These are phyloP conservation scores for Diogma glabrata DNA, from an alignment of 2,888 invertebrate species.

Conservation along the genomic window DNA sequence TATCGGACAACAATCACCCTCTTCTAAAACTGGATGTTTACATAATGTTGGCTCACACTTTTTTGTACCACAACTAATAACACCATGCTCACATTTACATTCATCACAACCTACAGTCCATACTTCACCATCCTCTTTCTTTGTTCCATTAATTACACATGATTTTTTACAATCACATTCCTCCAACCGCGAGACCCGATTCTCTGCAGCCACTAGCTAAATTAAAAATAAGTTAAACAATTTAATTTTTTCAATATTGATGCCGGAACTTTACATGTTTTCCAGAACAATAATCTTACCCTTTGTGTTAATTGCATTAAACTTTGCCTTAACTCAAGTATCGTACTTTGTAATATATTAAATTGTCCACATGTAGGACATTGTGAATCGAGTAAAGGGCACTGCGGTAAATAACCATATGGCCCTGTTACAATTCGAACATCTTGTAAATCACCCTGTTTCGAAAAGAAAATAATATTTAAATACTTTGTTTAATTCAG, in stretches of 20 bases:
- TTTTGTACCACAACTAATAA: constrained; percentile 70
- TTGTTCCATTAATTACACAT: constrained; percentile 69
- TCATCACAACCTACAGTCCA: constrained; percentile 79
- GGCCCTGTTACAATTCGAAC: constrained; percentile 74
- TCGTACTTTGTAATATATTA: constrained; percentile 68
- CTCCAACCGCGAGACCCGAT: constrained; percentile 56
- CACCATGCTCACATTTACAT: constrained; percentile 84
- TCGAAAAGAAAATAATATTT: too few species aligned
- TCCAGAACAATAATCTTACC: constrained; percentile 43
- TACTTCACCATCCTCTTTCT: constrained; percentile 70
- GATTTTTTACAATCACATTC: constrained; percentile 86
- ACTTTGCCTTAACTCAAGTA: constrained; percentile 67
- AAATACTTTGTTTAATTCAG: background rate
- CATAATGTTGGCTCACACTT: constrained; percentile 68
- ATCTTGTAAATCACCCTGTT: constrained; percentile 78
- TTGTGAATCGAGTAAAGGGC: constrained; percentile 72
- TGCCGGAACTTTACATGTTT: too few species aligned
- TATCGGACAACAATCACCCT: constrained; percentile 74
- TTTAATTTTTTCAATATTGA: background rate
- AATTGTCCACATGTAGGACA: constrained; percentile 89
- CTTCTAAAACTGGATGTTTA: constrained; percentile 65
- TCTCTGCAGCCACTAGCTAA: constrained; percentile 70
- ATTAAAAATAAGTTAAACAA: constrained; percentile 12
- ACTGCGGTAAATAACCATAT: constrained; percentile 76
- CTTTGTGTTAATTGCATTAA: constrained; percentile 73